phyloP scores from a whole-genome alignment of 2,797 vertebrate genomes.

The Erpetoichthys calabaricus region DNA sequence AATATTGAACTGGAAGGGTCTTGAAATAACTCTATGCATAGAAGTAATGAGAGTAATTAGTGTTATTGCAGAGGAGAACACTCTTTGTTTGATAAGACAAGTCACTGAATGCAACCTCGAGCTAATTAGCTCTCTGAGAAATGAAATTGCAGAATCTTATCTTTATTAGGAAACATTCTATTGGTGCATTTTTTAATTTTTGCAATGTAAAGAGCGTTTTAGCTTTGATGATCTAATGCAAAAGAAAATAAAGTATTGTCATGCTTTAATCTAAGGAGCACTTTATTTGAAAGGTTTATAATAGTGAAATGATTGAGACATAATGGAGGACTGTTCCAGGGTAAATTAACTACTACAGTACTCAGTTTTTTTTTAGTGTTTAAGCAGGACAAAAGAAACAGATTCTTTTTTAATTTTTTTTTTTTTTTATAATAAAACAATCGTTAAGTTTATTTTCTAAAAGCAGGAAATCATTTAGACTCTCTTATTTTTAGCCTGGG shows the following conservation, averaged over 20 bases:
- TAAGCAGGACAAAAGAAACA: no score
- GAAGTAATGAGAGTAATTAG: conserved; percentile 15
- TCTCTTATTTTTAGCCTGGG: no score
- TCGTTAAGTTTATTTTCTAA: no score
- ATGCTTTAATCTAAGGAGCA: conserved; percentile 49
- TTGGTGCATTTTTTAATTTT: conserved; percentile 19
- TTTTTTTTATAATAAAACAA: no score
- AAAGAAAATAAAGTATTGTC: conserved; percentile 33
- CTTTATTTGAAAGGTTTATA: conserved; percentile 3
- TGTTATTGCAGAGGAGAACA: conserved; percentile 10
- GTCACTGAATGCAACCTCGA: conserved; percentile 12
- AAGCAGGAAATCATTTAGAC: no score
- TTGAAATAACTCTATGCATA: conserved; percentile 9
- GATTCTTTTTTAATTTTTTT: no score
- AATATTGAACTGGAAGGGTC: conserved; percentile 10
- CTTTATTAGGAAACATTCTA: conserved; percentile 16
- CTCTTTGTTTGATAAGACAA: conserved; percentile 14
- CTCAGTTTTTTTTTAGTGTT: no score
- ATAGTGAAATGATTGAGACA: conserved; percentile 1
- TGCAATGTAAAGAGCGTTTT: conserved; percentile 26
- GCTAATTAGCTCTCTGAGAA: conserved; percentile 15
- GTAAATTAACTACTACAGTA: no score
- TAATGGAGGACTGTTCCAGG: background rate
- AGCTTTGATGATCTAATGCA: conserved; percentile 24
- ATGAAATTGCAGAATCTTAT: conserved; percentile 16